These are phyloP conservation scores for Sterna hirundo DNA, from an alignment of 2,113 vertebrate genomes.

Conservation along the genomic window DNA sequence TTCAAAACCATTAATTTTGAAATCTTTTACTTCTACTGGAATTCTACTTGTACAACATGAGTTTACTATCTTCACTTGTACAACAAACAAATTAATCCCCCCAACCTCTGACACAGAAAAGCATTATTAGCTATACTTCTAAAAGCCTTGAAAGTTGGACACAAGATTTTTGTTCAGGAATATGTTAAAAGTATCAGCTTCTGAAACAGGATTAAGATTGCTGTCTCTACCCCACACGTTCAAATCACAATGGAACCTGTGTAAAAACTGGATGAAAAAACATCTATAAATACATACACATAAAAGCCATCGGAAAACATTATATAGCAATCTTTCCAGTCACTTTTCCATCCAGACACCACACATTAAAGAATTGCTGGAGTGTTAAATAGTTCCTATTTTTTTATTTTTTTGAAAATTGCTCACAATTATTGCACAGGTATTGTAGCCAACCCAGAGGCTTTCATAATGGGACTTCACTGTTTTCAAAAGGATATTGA, in stretches of 20 bases:
- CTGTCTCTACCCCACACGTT: not conserved
- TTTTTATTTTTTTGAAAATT: not conserved
- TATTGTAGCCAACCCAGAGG: not conserved
- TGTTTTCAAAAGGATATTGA: not conserved
- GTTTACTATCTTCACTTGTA: not conserved
- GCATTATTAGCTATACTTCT: not conserved
- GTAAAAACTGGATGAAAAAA: not conserved
- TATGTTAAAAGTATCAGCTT: not conserved
- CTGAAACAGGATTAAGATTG: not conserved
- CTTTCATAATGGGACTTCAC: not conserved
- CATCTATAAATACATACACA: not conserved
- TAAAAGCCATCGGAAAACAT: not conserved
- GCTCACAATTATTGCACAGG: not conserved
- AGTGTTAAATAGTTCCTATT: not conserved
- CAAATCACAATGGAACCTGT: not conserved
- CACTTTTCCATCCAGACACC: not conserved
- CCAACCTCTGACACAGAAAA: not conserved
- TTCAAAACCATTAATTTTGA: not conserved
- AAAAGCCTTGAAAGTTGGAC: not conserved
- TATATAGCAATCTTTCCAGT: not conserved
- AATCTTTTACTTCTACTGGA: not conserved
- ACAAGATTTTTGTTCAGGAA: not conserved
- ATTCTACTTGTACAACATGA: not conserved
- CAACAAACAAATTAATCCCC: not conserved
- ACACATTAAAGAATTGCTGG: not conserved